Base-by-base conservation (phyloP, 2,113 vertebrate species). In the Barnardius zonarius region DNA sequence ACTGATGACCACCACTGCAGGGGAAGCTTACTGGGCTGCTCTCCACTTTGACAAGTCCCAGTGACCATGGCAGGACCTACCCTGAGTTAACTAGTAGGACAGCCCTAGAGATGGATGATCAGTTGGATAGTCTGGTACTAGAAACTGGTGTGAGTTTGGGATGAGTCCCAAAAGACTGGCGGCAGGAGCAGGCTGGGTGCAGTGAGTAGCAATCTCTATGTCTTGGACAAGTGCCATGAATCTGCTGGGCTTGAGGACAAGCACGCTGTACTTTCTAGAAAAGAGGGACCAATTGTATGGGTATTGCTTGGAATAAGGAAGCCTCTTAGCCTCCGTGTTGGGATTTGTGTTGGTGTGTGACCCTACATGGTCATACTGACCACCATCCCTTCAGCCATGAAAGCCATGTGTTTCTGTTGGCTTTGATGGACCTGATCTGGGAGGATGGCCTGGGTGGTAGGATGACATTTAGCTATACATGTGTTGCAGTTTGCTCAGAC, bases 281-380 rank as follows among this genome's bases (percentile, higher is more conserved):
- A 72, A 54, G 46, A 24, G 14, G 23, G 11, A 66, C 30, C 7
- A 13, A 2, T 30, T 61, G 17, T 27, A 5, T 27, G 24, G 19
- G 7, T 27, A 16, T 63, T 78, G 28, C 20, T 78, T 61, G 48
- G 20, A 82, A 39, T 35, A 51, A 51, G 66, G 64, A 73, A 66
- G 51, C 20, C 33, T 35, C 2, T 11, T n/a, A 66, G 14, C 20
- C 33, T 49, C 33, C 0, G 0, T 9, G 1, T 7, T 55, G 27
- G 13, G 24, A 12, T 73, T 73, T 73, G 33, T 77, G 67, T 74
- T 75, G 0, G 0, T 37, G 19, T 55, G 33, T 77, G 69, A 59
- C 17, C 20, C 46, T 5, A 2, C 11, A 0, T 33, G 11, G 33
- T 66, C 44, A 30, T 24, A 25, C 22, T 14, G 15, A 18, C 13